Evolutionary conservation across 1,140 invertebrate genomes (phyloP), one percentile per base, ranked within the genome.

Genomic region (Dermatophagoides farinae): DNA sequence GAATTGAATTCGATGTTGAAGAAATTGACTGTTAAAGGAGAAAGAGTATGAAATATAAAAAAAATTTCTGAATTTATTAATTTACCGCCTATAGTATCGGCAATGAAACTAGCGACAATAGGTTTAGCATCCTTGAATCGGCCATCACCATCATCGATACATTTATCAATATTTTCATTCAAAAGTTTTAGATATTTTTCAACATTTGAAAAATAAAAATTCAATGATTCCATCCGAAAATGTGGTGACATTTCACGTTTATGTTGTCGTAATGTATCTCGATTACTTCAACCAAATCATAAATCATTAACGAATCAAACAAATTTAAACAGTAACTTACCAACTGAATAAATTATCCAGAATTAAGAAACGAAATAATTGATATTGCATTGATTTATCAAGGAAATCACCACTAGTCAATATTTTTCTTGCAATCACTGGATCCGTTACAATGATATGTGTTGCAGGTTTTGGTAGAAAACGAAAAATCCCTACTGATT

Each of bases 131-230:
- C 43, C 8, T 1, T 4, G n/a, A 5, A 58, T 2, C 4, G 12
- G n/a, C 57, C 57, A 49, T 46, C 57, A n/a, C 47, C 47, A 14
- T 58, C 18, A 46, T 41, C 37, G 18, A 58, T 58, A 18, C 39
- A 46, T 2, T 18, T 58, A 18, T 58, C 57, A 23, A 58, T 38
- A 16, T 23, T 14, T 41, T 58, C 11, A 41, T 44, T 58, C 11
- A 58, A 58, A 2, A 58, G 4, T n/a, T 58, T 20, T 16, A 58
- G 16, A 58, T 50, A 2, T 12, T 23, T 10, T 49, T 46, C n/a
- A 2, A 20, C 4, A 25, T 44, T 58, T 14, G 1, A 1, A 6
- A 58, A 55, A 23, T 50, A 58, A 22, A 31, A 2, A 22, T 58
- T 38, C 22, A 58, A 49, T 16, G 43, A 1, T 23, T 23, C 4